Evolutionary conservation across 2,797 vertebrate genomes (phyloP).

Genomic region (Simalia tracyae): DNA sequence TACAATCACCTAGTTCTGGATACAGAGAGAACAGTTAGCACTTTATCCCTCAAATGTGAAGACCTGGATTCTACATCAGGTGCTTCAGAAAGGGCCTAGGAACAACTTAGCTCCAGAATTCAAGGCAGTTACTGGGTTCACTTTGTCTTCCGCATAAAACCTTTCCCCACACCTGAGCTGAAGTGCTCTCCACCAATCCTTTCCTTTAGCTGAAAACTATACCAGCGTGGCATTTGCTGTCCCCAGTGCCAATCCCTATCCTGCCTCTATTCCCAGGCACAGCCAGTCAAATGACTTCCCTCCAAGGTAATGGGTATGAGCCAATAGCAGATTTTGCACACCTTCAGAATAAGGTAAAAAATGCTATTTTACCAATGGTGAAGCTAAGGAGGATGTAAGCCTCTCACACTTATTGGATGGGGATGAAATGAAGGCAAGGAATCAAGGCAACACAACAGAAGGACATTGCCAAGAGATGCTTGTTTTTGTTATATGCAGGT

Average conservation of each 20-base stretch:
- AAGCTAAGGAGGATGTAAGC: background rate
- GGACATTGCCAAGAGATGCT: background rate
- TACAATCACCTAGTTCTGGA: background rate
- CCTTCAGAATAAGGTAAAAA: background rate
- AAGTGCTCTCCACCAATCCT: background rate
- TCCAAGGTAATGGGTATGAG: background rate
- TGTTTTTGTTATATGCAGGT: background rate
- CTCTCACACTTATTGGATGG: background rate
- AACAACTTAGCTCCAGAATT: background rate
- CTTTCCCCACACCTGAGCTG: background rate
- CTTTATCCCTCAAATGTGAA: background rate
- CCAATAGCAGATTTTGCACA: background rate
- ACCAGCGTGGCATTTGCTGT: background rate
- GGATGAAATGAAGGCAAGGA: background rate
- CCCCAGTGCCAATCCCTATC: background rate
- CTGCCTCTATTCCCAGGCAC: background rate
- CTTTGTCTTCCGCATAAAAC: background rate
- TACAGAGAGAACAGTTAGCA: background rate
- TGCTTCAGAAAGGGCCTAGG: background rate
- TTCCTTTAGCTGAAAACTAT: background rate
- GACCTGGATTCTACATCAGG: background rate
- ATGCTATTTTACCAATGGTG: background rate
- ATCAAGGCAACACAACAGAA: background rate
- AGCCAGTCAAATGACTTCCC: background rate
- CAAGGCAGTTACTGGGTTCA: background rate